Percentiles rank a stretch among this genome's conserved stretches.
Evolutionary conservation across 2,113 vertebrate genomes (phyloP).

Genomic region (Chlorocebus sabaeus): DNA sequence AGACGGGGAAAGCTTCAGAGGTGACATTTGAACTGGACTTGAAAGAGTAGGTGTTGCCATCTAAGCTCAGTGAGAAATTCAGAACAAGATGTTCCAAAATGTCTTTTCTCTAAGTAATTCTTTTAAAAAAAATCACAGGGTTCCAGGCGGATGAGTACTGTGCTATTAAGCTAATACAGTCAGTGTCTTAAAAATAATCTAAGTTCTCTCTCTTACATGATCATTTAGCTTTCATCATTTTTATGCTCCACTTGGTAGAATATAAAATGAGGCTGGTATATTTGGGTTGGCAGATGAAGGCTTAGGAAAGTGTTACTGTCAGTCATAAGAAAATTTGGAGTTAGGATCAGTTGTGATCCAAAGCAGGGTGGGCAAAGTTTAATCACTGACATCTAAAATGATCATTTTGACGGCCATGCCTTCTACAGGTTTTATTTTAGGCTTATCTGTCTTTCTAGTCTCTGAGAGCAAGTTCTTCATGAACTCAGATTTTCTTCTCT

Average conservation of each 20-base stretch:
- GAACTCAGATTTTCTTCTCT: background rate
- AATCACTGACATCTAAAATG: constrained; percentile 47
- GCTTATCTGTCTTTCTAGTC: background rate
- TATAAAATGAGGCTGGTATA: constrained; percentile 17
- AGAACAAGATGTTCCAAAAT: background rate
- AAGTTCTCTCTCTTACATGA: background rate
- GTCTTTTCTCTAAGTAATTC: background rate
- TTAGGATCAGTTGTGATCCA: constrained; percentile 17
- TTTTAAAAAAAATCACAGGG: background rate
- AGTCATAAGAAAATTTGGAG: constrained; percentile 34
- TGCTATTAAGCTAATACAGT: background rate
- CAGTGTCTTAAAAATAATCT: background rate
- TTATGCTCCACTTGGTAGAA: constrained; percentile 16
- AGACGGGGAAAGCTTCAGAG: background rate
- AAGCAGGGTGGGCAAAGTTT: constrained; percentile 36
- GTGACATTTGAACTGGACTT: background rate
- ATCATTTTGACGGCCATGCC: constrained; percentile 47
- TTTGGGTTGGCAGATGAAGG: constrained; percentile 47
- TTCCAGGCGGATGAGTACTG: background rate
- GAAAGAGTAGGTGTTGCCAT: background rate
- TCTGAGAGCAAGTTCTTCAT: background rate
- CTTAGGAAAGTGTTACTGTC: constrained; percentile 25
- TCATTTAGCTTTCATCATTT: constrained; percentile 45
- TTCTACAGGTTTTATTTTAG: constrained; percentile 55
- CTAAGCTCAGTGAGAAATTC: background rate